phyloP scores from a whole-genome alignment of 2,888 invertebrate genomes.

The Isotomurus palustris region DNA sequence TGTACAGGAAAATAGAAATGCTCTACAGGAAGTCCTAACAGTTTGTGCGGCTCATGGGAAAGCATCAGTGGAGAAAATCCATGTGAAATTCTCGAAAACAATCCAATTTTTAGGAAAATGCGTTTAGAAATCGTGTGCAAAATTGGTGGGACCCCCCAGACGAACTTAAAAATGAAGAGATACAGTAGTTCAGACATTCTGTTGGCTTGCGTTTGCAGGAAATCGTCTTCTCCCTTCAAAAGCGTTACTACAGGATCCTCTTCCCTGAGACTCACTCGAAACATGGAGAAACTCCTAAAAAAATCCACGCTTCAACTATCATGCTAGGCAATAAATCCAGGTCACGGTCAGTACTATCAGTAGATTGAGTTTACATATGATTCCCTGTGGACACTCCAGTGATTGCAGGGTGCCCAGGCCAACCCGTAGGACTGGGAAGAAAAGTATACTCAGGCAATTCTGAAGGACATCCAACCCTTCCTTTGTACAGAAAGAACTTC shows the following conservation, averaged over 20 bases:
- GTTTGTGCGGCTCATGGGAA: not conserved
- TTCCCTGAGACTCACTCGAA: too few relatives aligned
- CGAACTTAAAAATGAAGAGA: not conserved
- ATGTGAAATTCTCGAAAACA: not conserved
- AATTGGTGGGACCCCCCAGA: not conserved
- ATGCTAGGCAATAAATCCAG: too few relatives aligned
- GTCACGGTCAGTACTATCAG: too few relatives aligned
- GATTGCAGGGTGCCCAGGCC: slow-evolving; percentile 16
- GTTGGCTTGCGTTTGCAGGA: not conserved
- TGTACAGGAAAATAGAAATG: slow-evolving; percentile 9
- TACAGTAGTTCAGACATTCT: not conserved
- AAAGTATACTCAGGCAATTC: not conserved
- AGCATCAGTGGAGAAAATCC: slow-evolving; percentile 7
- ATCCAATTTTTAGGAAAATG: not conserved
- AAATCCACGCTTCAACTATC: too few relatives aligned
- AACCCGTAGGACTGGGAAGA: slow-evolving; percentile 4
- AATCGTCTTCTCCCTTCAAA: slow-evolving; percentile 4
- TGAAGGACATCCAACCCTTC: too few relatives aligned
- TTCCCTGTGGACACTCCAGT: slow-evolving; percentile 11
- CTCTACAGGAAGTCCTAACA: slow-evolving; percentile 4
- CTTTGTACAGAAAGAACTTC: slow-evolving; percentile 14
- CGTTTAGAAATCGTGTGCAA: not conserved
- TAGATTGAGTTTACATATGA: slow-evolving; percentile 21
- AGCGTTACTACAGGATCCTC: slow-evolving; percentile 9
- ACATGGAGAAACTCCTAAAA: too few relatives aligned